Base-by-base conservation (phyloP, 2,113 vertebrate genomes). In the Lampris megalopsis region DNA sequence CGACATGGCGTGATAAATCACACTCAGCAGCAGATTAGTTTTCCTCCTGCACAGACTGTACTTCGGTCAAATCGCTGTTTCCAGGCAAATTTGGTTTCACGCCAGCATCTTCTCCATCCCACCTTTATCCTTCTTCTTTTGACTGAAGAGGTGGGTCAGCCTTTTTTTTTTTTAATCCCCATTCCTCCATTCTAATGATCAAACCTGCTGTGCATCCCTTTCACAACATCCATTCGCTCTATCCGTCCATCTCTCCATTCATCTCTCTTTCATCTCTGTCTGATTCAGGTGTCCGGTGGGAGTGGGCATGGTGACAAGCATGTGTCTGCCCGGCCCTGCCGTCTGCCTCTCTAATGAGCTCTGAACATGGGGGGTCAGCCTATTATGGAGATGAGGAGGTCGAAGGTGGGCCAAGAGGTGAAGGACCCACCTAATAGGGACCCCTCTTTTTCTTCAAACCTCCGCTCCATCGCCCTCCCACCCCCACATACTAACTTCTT, bases 351-450 rank as follows among this genome's bases (percentile, higher is more conserved):
- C 93, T 95, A 96, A 95, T 96, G 96, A 96, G 94, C 80, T 81
- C 82, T 83, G 92, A 93, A 95, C 94, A 94, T 76, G 60, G 83
- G 86, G 92, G 94, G 95, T 94, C 94, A 94, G 91, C 87, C 92
- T 91, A 94, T 95, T 96, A 95, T 96, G 94, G 92, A 95, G 94
- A 96, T 96, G 94, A 94, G 91, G 81, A 73, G 85, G 89, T 86
- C 85, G 78, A 82, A 77, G 85, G 88, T 84, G 79, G 91, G 91
- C 91, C 88, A 81, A 94, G 90, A 95, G 95, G 93, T 93, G 93
- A 94, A 76, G 83, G 89, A 93, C 92, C 92, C 91, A 75, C 53
- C 90, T 94, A 94, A 95, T 91, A 68, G 87, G 89, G 89, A 87
- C 82, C 90, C 86, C 87, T 87, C 88, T 84, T 64, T 79, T 75